These are phyloP conservation scores for Tachina lurida DNA, from an alignment of 2,888 invertebrate genomes.

Conservation along the genomic window DNA sequence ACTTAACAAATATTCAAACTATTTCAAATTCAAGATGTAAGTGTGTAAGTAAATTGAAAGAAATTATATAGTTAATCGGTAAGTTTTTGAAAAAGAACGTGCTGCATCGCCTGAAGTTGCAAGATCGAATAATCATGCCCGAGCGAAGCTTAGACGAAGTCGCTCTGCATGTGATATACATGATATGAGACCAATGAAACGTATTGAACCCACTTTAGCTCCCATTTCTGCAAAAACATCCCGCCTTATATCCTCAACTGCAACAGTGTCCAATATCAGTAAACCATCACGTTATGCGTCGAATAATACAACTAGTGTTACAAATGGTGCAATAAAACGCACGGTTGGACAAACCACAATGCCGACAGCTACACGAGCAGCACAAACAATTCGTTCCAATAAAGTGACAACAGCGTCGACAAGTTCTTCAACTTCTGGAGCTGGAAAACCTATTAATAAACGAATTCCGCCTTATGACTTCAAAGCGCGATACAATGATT, in stretches of 20 bases:
- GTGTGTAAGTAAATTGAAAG: background rate
- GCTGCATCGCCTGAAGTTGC: slow-evolving; percentile 78
- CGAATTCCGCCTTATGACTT: slow-evolving; percentile 87
- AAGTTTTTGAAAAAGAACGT: slow-evolving; percentile 72
- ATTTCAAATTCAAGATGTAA: slow-evolving; percentile 74
- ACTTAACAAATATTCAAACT: slow-evolving; percentile 73
- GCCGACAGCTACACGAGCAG: slow-evolving; percentile 1
- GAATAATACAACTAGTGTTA: slow-evolving; percentile 14
- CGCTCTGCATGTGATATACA: slow-evolving; percentile 78
- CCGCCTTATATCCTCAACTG: slow-evolving; percentile 70
- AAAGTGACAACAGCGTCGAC: slow-evolving; percentile 29
- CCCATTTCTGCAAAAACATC: slow-evolving; percentile 78
- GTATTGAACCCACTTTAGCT: slow-evolving; percentile 78
- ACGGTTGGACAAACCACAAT: slow-evolving; percentile 19
- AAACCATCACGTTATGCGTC: slow-evolving; percentile 66
- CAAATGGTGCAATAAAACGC: slow-evolving; percentile 40
- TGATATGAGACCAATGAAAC: slow-evolving; percentile 75
- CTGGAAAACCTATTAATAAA: slow-evolving; percentile 82
- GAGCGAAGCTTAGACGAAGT: slow-evolving; percentile 78
- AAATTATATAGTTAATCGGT: background rate
- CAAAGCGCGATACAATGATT: slow-evolving; percentile 86
- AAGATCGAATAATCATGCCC: slow-evolving; percentile 59
- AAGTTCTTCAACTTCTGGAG: slow-evolving; percentile 67
- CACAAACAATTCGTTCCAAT: slow-evolving; percentile 32
- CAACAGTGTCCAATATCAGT: slow-evolving; percentile 21